Evolutionary conservation across 2,113 vertebrate genomes (phyloP).

Genomic region (Globicephala melas): DNA sequence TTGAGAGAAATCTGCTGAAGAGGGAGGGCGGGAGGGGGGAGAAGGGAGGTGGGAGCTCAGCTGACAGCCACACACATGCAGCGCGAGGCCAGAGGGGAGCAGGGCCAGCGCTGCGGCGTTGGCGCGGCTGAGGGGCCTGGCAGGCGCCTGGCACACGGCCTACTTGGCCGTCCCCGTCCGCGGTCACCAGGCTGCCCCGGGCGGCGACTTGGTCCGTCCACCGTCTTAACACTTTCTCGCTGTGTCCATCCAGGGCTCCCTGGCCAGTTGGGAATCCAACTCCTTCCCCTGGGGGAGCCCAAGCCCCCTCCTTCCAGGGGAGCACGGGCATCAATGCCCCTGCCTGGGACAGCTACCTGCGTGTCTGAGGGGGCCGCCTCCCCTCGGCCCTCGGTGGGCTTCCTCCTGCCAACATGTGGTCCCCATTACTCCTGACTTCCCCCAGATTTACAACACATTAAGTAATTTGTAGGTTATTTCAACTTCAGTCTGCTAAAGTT

Average conservation of each 20-base stretch:
- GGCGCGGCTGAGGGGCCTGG: slow-evolving; percentile 54
- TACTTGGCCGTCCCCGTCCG: slow-evolving; percentile 53
- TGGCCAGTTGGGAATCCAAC: not conserved
- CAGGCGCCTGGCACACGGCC: slow-evolving; percentile 65
- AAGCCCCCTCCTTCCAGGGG: not conserved
- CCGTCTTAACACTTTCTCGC: slow-evolving; percentile 2
- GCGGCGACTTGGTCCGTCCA: not conserved
- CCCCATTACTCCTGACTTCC: slow-evolving; percentile 90
- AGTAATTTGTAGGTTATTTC: slow-evolving; percentile 94
- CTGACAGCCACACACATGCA: slow-evolving; percentile 72
- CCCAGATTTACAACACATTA: slow-evolving; percentile 93
- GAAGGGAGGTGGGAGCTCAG: slow-evolving; percentile 66
- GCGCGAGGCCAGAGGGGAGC: slow-evolving; percentile 23
- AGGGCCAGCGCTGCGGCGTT: slow-evolving; percentile 26
- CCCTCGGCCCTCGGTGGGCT: slow-evolving; percentile 56
- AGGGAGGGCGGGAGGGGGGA: slow-evolving; percentile 76
- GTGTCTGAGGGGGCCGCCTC: slow-evolving; percentile 66
- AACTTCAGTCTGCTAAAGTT: slow-evolving; percentile 90
- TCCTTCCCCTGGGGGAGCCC: not conserved
- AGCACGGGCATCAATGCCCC: not conserved
- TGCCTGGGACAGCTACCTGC: slow-evolving; percentile 59
- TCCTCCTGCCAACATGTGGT: slow-evolving; percentile 87
- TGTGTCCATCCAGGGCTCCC: not conserved
- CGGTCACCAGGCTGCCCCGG: slow-evolving; percentile 46
- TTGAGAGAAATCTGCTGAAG: slow-evolving; percentile 89